Percentiles rank a stretch among this genome's conserved stretches.
phyloP scores from a whole-genome alignment of 2,113 vertebrate genomes.

The Paralichthys olivaceus region DNA sequence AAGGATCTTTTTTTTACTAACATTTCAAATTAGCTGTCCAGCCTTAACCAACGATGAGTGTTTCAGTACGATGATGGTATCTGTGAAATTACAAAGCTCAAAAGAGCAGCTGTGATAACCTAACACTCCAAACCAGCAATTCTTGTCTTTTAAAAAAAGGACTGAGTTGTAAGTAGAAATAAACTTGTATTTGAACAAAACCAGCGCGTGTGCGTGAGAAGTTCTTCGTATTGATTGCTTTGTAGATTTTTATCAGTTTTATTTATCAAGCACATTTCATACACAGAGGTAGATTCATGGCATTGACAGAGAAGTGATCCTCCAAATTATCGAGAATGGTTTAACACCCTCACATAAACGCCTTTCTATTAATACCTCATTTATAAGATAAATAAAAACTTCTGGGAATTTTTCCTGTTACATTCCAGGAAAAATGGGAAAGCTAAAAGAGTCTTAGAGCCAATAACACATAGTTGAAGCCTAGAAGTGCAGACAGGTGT shows the following conservation, averaged over 20 bases:
- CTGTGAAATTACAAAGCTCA: slow-evolving; percentile 3
- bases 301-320: too few relatives aligned
- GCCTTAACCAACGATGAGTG: background rate
- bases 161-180: slow-evolving; percentile 19
- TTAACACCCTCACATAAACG: too few relatives aligned
- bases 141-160: slow-evolving; percentile 19
- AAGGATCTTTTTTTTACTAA: background rate
- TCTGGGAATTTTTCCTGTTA: too few relatives aligned
- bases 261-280: background rate
- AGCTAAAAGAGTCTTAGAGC: too few relatives aligned
- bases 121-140: slow-evolving; percentile 26
- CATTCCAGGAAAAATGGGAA: too few relatives aligned
- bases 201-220: background rate
- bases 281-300: too few relatives aligned
- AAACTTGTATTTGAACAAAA: slow-evolving; percentile 27
- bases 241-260: background rate
- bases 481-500: too few relatives aligned
- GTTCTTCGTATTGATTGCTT: background rate
- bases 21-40: background rate
- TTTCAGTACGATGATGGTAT: background rate
- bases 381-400: too few relatives aligned
- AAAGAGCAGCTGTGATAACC: slow-evolving; percentile 22
- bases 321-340: too few relatives aligned
- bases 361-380: too few relatives aligned
- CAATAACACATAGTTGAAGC: too few relatives aligned